These are phyloP conservation scores for Pelmatolapia mariae DNA, from an alignment of 2,113 vertebrate genomes.

Conservation along the genomic window DNA sequence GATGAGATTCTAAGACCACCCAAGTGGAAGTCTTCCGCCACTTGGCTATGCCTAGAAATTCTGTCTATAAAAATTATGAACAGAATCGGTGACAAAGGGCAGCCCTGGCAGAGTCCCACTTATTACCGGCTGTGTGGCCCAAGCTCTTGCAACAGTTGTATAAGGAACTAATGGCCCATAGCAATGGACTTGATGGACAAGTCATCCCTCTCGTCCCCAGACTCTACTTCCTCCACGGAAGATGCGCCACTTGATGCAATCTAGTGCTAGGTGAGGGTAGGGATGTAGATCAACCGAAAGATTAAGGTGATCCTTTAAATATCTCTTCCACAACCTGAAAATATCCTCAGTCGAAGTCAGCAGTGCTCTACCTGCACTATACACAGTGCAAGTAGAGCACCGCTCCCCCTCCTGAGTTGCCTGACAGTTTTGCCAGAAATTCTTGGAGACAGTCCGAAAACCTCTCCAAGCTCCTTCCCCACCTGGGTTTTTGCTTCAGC, in stretches of 20 bases:
- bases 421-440: background rate
- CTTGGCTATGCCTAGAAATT: background rate
- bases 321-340: background rate
- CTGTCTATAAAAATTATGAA: background rate
- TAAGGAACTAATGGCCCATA: background rate
- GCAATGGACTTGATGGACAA: background rate
- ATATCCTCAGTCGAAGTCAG: background rate
- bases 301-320: background rate
- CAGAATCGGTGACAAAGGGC: background rate
- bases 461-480: background rate
- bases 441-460: background rate
- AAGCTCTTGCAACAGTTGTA: background rate
- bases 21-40: background rate
- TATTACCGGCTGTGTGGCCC: background rate
- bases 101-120: background rate
- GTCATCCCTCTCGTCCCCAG: background rate
- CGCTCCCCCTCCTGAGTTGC: background rate
- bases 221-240: background rate
- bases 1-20: background rate
- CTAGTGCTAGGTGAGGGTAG: too few relatives aligned
- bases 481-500: background rate
- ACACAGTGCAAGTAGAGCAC: background rate
- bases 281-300: too few relatives aligned
- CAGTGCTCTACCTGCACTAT: background rate
- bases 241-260: too few relatives aligned